Conservation (phyloP, 2,797 vertebrate genomes). For the Threskiornis aethiopicus region DNA sequence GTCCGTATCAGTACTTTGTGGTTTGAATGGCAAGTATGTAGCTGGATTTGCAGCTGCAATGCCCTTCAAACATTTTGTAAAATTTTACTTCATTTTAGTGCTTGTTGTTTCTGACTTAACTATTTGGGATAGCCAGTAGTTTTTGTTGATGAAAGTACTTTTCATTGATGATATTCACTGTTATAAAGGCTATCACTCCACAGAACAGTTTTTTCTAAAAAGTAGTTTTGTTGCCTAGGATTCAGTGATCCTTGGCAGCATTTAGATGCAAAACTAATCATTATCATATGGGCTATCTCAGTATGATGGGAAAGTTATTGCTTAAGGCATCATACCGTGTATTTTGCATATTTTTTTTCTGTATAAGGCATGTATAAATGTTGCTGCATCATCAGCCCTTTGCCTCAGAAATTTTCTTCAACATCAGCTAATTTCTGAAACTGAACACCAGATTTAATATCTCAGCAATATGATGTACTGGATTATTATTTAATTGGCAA, state of each 20-base stretch:
- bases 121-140: not conserved
- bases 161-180: not conserved
- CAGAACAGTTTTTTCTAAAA: not conserved
- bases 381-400: not conserved
- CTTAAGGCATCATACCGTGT: not conserved
- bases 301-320: not conserved
- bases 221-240: not conserved
- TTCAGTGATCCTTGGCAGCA: not conserved
- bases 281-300: not conserved
- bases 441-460: not conserved
- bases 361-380: not conserved
- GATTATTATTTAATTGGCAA: not conserved
- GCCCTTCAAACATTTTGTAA: not conserved
- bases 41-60: not conserved
- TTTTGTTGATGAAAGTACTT: not conserved
- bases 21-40: not conserved
- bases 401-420: not conserved
- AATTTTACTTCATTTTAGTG: not conserved
- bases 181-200: not conserved
- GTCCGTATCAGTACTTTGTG: not conserved
- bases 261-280: not conserved
- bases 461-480: not conserved
- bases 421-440: slow-evolving; percentile 13
- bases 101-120: not conserved
- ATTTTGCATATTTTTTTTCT: not conserved